Conservation (phyloP, 2,113 vertebrate species). For the Saccopteryx leptura region DNA sequence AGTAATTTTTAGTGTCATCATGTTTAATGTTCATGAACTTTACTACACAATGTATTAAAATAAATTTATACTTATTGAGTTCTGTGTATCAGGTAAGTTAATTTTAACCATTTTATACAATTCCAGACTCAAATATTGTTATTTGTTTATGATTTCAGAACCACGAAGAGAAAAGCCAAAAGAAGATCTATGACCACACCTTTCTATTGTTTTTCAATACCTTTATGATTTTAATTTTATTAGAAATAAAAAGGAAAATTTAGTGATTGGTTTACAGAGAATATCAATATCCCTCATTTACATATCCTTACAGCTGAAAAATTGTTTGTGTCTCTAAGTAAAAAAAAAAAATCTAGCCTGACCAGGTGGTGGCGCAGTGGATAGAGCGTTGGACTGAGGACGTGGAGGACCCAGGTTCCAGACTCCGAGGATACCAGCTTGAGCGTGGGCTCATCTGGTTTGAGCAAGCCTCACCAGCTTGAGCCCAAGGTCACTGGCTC, state of each 20-base stretch:
- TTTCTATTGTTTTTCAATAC: not conserved
- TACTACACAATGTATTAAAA: not conserved
- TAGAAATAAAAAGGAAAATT: not conserved
- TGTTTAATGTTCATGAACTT: slow-evolving; percentile 7
- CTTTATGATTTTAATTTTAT: not conserved
- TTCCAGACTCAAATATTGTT: not conserved
- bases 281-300: not conserved
- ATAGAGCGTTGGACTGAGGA: too few relatives aligned
- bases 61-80: not conserved
- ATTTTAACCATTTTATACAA: not conserved
- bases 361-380: too few relatives aligned
- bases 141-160: not conserved
- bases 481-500: too few relatives aligned
- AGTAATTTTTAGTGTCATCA: not conserved
- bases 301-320: not conserved
- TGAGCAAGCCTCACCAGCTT: too few relatives aligned
- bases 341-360: not conserved
- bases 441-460: too few relatives aligned
- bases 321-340: not conserved
- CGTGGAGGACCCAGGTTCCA: too few relatives aligned
- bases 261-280: not conserved
- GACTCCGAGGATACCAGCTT: too few relatives aligned
- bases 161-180: not conserved
- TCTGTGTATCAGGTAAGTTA: not conserved
- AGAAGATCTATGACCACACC: not conserved